Evolutionary conservation across 1,140 invertebrate species (phyloP), one percentile per base, ranked within the genome.

Genomic region (Heliconius hermathena): DNA sequence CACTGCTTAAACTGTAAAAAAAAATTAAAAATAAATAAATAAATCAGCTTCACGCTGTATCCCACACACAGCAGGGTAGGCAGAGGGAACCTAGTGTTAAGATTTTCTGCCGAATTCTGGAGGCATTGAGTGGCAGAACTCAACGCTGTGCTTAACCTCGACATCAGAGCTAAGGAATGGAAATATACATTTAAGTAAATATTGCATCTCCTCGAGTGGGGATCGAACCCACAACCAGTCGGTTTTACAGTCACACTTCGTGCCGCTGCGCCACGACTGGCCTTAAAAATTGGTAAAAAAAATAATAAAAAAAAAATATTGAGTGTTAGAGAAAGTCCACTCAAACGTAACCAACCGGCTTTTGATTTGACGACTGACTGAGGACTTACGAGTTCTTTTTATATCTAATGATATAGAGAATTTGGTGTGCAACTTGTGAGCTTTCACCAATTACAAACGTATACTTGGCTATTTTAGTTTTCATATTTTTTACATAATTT

Each of bases 1-100:
- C 95, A 81, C 95, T 96, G 89, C 96, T 96, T 88, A 95, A 85
- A 86, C 95, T 95, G 89, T 74, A 95, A 95, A 80, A 86, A 85
- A 90, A 85, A 83, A 13, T 54, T 8, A 38, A 90, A 85, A 83
- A 16, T 54, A 20, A 38, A 26, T 26, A 26, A 26, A 26, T 26
- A 26, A 26, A 26, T 26, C 26, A 26, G 26, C 26, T 26, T 26
- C 26, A 26, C 26, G 26, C 26, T 26, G 26, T 26, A 26, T 26
- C 26, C 26, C 26, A 1, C 26, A 26, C 26, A 26, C 26, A 26
- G 26, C 26, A 26, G 26, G 26, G 26, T 26, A 26, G 26, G 26
- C 26, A 26, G 26, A 26, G 26, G 26, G 26, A 26, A 26, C 26
- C 26, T 26, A 26, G 26, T 26, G 26, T 26, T 26, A 26, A 26